Conservation (phyloP, 2,113 vertebrate species). For the Octodon degus region DNA sequence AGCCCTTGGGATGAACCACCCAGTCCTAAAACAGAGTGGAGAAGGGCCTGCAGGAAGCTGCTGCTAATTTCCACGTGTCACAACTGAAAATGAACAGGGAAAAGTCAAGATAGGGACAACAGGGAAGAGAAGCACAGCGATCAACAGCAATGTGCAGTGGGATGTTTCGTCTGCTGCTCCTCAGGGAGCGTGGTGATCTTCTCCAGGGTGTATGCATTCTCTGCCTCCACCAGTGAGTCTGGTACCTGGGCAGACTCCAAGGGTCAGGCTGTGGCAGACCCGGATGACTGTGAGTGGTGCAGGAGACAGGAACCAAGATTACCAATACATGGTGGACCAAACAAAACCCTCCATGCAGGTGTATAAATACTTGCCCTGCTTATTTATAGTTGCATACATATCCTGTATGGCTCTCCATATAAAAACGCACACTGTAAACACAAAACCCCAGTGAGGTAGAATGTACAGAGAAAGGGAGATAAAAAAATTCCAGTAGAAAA, state of each 20-base stretch:
- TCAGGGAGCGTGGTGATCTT: constrained; percentile 66
- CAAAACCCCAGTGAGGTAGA: background rate
- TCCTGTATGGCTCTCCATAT: constrained; percentile 36
- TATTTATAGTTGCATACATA: constrained; percentile 41
- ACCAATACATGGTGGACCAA: background rate
- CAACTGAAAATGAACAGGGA: constrained; percentile 46
- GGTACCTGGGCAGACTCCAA: constrained; percentile 61
- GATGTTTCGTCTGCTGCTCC: constrained; percentile 66
- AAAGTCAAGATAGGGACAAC: background rate
- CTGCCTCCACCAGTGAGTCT: constrained; percentile 60
- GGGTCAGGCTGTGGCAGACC: constrained; percentile 56
- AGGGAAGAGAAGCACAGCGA: constrained; percentile 67
- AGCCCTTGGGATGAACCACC: background rate
- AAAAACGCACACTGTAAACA: background rate
- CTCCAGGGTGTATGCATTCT: constrained; percentile 57
- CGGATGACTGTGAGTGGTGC: constrained; percentile 44
- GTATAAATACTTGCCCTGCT: constrained; percentile 61
- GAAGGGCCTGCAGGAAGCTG: constrained; percentile 40
- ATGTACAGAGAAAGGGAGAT: background rate
- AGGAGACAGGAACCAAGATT: constrained; percentile 58
- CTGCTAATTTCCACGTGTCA: background rate
- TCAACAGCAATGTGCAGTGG: constrained; percentile 59
- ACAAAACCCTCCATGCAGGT: background rate
- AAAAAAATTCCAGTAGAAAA: constrained; percentile 67
- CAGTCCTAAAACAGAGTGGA: constrained; percentile 46